Percentiles rank a stretch among this genome's conserved stretches.
Conservation (phyloP, 2,797 vertebrate species). For the Garrulus glandarius region DNA sequence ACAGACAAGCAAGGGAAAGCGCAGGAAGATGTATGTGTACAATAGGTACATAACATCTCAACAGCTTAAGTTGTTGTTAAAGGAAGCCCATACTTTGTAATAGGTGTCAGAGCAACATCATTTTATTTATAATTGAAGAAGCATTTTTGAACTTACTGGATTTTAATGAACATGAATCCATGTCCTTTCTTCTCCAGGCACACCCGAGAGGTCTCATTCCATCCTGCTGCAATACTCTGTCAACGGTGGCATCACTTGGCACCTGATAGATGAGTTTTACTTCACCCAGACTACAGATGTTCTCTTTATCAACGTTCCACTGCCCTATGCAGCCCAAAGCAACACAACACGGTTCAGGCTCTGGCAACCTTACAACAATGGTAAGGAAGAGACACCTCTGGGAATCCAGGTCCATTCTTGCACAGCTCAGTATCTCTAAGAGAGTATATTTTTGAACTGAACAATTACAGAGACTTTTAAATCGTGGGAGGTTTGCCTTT, state of each 20-base stretch:
- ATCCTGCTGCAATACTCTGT: slow-evolving; percentile 93
- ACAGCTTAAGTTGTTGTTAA: not conserved
- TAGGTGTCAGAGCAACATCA: not conserved
- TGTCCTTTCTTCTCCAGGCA: slow-evolving; percentile 75
- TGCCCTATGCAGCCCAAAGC: slow-evolving; percentile 88
- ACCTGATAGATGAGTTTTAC: slow-evolving; percentile 96
- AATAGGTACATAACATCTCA: not conserved
- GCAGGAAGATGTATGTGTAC: not conserved
- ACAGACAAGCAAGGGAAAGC: not conserved
- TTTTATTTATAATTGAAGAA: not conserved
- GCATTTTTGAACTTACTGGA: not conserved
- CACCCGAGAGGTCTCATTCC: slow-evolving; percentile 93
- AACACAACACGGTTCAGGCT: slow-evolving; percentile 93
- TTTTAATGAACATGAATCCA: not conserved
- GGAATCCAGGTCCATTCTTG: not conserved
- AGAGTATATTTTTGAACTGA: not conserved
- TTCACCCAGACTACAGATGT: slow-evolving; percentile 93
- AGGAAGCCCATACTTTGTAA: not conserved
- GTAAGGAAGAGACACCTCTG: slow-evolving; percentile 65
- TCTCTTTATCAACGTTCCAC: slow-evolving; percentile 90
- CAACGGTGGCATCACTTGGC: slow-evolving; percentile 95
- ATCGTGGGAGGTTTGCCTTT: not conserved
- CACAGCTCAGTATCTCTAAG: not conserved
- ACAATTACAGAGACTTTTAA: not conserved
- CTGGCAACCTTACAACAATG: slow-evolving; percentile 97